A percentile compares a stretch with the other conserved stretches of the same genome.
These are phyloP conservation scores for Amiota minor DNA, from an alignment of 2,888 invertebrate species.

Conservation along the genomic window DNA sequence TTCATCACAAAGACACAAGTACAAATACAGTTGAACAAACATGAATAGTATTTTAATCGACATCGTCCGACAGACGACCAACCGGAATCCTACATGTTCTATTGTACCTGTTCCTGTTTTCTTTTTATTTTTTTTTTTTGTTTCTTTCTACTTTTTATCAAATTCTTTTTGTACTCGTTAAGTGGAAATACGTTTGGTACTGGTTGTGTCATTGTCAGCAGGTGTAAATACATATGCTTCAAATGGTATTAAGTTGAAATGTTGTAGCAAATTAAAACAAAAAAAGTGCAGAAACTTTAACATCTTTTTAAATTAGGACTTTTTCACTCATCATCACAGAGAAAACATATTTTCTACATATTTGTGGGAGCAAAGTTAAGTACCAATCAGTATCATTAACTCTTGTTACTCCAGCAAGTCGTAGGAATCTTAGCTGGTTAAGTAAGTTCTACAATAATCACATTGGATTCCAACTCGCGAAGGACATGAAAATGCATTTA, in stretches of 20 bases:
- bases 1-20: not conserved
- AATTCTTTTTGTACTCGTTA: not conserved
- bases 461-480: too few species aligned
- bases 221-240: conserved; percentile 54
- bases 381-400: too few species aligned
- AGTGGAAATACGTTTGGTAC: not conserved
- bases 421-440: too few species aligned
- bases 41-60: conserved; percentile 31
- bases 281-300: too few species aligned
- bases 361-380: too few species aligned
- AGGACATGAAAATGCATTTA: too few species aligned
- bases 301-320: not conserved
- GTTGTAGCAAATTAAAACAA: conserved; percentile 40
- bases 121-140: not conserved
- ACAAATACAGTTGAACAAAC: conserved; percentile 26
- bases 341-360: too few species aligned
- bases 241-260: conserved; percentile 45
- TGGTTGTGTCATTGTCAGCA: conserved; percentile 25
- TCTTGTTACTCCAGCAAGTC: too few species aligned
- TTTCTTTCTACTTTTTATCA: not conserved
- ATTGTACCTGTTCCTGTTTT: not conserved
- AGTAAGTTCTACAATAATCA: too few species aligned
- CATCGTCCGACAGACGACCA: conserved; percentile 13
- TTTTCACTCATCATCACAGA: not conserved
- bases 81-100: too few species aligned